Base-by-base conservation (phyloP, 2,888 invertebrate genomes). In the Microctonus aethiopoides region DNA sequence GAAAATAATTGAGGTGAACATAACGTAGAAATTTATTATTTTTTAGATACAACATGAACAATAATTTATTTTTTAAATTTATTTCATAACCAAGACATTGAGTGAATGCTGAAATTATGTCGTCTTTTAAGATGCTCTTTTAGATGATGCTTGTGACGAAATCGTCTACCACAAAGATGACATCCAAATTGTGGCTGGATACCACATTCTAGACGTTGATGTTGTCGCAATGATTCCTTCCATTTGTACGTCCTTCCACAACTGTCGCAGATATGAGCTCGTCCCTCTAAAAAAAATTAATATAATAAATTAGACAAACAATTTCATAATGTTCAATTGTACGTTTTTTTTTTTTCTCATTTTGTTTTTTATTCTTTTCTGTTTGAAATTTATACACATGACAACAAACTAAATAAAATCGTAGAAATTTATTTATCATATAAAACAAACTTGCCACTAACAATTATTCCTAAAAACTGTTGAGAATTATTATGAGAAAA, bases 91-190 rank as follows among this genome's bases (percentile, higher is more conserved):
- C 34, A 60, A 60, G 36, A 22, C 13, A 24, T 10, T 16, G 16
- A 22, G 39, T 63, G 34, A 22, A 36, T 22, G 51, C 46, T 26
- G 39, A 39, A 56, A 71, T 75, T 76, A 62, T 83, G 83, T 22
- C 81, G 75, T 10, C 80, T 63, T 26, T 67, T 68, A 7, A 81
- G 70, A 56, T 83, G 84, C 59, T 81, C 82, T n/a, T 75, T 20
- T 3, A 89, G 78, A 78, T 89, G 89, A 77, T 89, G 89, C 72
- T 88, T 89, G 74, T 88, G 87, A 81, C 88, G 88, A 75, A 89
- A 87, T 41, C 81, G 81, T 69, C 86, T 80, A 26, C 79, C 82
- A 73, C 87, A 88, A 36, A 82, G 68, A 4, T 80, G 77, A 74
- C 88, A 88, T 54, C 71, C 74, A 72, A 85, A 87, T 60, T 80